A percentile compares a stretch with the other conserved stretches of the same genome.
phyloP scores from a whole-genome alignment of 2,888 invertebrate genomes.

The Rhagophthalmus giganteus region DNA sequence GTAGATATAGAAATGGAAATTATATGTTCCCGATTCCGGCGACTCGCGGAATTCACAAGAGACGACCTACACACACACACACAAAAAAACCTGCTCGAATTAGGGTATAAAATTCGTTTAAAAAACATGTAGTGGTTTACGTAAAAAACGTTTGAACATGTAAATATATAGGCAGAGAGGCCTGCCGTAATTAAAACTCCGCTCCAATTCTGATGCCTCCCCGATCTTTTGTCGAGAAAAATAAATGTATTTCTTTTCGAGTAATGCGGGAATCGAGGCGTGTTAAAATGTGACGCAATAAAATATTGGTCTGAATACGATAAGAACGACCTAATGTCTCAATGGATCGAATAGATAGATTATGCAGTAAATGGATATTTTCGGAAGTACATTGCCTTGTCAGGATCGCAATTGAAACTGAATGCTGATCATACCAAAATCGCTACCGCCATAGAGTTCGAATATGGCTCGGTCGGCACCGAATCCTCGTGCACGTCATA shows the following conservation, averaged over 20 bases:
- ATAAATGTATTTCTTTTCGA: background rate
- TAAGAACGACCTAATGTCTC: constrained; percentile 35
- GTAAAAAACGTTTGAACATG: background rate
- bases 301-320: constrained; percentile 9
- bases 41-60: background rate
- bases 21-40: background rate
- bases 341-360: constrained; percentile 45
- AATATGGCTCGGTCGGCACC: constrained; percentile 16
- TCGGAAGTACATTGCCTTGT: constrained; percentile 52
- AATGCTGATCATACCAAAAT: constrained; percentile 48
- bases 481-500: constrained; percentile 20
- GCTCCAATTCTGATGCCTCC: no score
- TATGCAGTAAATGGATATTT: constrained; percentile 52
- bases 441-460: constrained; percentile 35
- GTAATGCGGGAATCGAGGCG: background rate
- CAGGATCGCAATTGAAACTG: constrained; percentile 49
- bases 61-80: background rate
- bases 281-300: constrained; percentile 9
- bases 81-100: background rate
- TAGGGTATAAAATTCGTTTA: background rate
- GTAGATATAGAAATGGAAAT: background rate
- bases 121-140: background rate
- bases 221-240: no score
- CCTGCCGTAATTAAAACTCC: no score
- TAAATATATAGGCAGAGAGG: no score